Base-by-base conservation (phyloP, 2,888 invertebrate genomes). In the Chydorus sphaericus region DNA sequence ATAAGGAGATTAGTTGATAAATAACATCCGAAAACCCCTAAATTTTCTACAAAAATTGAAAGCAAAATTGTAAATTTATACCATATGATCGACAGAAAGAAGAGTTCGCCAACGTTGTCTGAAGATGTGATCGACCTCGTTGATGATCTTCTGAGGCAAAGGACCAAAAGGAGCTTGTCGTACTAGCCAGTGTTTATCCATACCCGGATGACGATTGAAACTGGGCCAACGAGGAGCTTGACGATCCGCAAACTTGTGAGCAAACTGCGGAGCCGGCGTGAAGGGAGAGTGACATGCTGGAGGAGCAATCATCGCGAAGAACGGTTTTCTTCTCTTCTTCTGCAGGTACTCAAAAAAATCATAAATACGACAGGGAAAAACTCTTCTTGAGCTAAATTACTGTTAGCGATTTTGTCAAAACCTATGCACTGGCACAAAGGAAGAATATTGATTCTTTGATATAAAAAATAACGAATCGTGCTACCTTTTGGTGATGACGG, bases 241-340 rank as follows among this genome's bases (percentile, higher is more conserved):
- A 1, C 76, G 68, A 50, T 77, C 75, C 1, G 73, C 69, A 69
- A 79, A 92, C 4, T 65, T 67, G 52, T 76, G 75, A 33, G 69
- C 67, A 67, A 91, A 87, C 37, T 88, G 74, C 0, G 77, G 74
- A 1, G 88, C 89, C 4, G 92, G 83, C 1, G 81, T 86, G 67
- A 85, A 90, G 0, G 93, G 92, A 48, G 80, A 81, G 70, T 93
- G 93, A 3, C 86, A 82, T 0, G 92, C 87, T 28, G 92, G 92
- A 0, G 89, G 83, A 0, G 90, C 79, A n/a, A 91, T 64, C 62
- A 88, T 79, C 80, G 89, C 85, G 57, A 93, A 79, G 68, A 93
- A 90, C 1, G 84, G 83, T 54, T n/a, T 28, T 28, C 29, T 23
- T 26, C 29, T n/a, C n/a, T n/a, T n/a, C n/a, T n/a, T n/a, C n/a